Evolutionary conservation across 1,140 invertebrate species (phyloP).

Genomic region (Archegozetes longisetosus): DNA sequence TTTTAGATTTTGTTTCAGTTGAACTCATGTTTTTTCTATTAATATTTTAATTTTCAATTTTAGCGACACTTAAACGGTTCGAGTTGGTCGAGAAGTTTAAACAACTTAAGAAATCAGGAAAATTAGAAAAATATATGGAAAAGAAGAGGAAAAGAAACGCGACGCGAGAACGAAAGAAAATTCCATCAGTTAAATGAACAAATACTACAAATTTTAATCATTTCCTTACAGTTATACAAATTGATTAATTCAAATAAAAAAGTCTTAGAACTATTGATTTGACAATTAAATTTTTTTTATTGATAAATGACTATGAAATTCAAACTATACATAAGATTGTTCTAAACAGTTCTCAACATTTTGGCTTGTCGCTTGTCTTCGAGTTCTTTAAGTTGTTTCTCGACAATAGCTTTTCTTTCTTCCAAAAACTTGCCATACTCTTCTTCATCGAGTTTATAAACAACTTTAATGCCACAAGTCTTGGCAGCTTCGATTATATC

Average conservation of each 20-base stretch:
- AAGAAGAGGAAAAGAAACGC: slow-evolving; percentile 48
- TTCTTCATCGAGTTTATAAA: slow-evolving; percentile 53
- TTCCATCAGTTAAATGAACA: slow-evolving; percentile 10
- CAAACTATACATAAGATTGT: too few relatives aligned
- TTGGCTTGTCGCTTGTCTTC: slow-evolving; percentile 79
- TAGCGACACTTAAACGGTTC: slow-evolving; percentile 48
- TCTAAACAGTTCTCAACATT: slow-evolving; percentile 64
- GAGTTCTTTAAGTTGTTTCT: slow-evolving; percentile 54
- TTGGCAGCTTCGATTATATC: slow-evolving; percentile 56
- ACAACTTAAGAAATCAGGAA: slow-evolving; percentile 18
- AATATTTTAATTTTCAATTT: slow-evolving; percentile 25
- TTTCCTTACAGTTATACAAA: too few relatives aligned
- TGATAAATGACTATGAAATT: too few relatives aligned
- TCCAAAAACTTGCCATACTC: slow-evolving; percentile 71
- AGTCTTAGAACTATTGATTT: too few relatives aligned
- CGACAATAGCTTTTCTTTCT: slow-evolving; percentile 51
- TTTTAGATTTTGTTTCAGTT: slow-evolving; percentile 4
- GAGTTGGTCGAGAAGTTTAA: slow-evolving; percentile 52
- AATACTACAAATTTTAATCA: background rate
- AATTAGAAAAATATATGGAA: slow-evolving; percentile 51
- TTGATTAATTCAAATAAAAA: too few relatives aligned
- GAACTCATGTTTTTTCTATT: background rate
- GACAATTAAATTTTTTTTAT: too few relatives aligned
- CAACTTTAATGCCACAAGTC: slow-evolving; percentile 69
- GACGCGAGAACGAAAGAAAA: slow-evolving; percentile 16